Evolutionary conservation across 2,113 vertebrate species (phyloP), one percentile per base, ranked within the genome.

Genomic region (Etheostoma spectabile): DNA sequence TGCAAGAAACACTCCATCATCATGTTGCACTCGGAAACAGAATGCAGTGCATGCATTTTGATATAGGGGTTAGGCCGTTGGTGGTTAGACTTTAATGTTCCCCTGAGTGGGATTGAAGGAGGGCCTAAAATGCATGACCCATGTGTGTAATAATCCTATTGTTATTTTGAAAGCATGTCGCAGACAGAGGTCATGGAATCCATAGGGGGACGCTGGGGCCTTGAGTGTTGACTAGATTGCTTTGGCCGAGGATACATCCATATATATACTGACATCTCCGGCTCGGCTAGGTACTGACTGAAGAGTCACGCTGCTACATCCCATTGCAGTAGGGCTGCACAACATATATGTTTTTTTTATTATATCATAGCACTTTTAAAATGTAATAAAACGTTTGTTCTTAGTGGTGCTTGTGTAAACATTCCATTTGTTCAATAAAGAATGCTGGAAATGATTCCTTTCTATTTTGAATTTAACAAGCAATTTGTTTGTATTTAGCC

Each of bases 211-310:
- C 73, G 72, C 51, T 53, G 71, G 68, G 62, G 22, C 70, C 71
- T 55, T 35, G 57, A 80, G 63, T 63, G 57, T 65, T 48, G 61
- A 62, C 48, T 19, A 85, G 63, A 62, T 35, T 68, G 53, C 38
- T 71, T 63, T 21, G 3, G 49, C 38, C 7, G 49, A 14, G 33
- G 16, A 48, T 38, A 22, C 30, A 8, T 21, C 3, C 38, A 24
- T 14, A 7, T 61, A 64, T 84, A n/a, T 79, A 80, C 80, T 89
- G 90, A 87, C 93, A 92, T 75, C 93, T 94, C 8, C 90, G 91
- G 92, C 68, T 27, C 2, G 6, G 4, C 10, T 6, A 0, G 59
- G 79, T 65, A 78, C 56, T 60, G 79, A 80, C 85, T 0, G 30
- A n/a, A 48, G 51, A 38, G 48, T 42, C 48, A 27, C 24, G 24